Base-by-base conservation (phyloP, 1,140 invertebrate genomes). In the Hesperophylax magnus region DNA sequence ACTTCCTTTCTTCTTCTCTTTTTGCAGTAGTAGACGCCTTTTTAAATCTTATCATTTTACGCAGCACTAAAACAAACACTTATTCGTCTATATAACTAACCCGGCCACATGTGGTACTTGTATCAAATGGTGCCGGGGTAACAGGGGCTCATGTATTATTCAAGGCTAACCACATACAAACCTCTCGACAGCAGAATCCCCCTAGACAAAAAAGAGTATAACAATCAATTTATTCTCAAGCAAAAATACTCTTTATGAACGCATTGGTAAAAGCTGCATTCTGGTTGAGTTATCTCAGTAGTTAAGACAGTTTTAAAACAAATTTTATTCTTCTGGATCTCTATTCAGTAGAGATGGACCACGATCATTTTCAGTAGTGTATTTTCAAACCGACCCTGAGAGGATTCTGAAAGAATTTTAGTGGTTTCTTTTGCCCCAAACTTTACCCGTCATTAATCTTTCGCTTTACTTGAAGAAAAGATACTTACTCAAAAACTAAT, bases 21-120 rank as follows among this genome's bases (percentile, higher is more conserved):
- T 47, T 14, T 34, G 24, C 14, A 22, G 63, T n/a, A 47, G 20
- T 54, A 56, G 27, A 72, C 47, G 52, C 69, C 47, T 54, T 67
- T 72, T 72, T 54, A 56, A 72, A 72, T 72, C 69, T 72, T 52
- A 72, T 72, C 69, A 72, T 72, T 72, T 53, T 72, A 72, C 47
- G 69, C n/a, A n/a, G 39, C 20, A 53, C 11, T 54, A 53, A 72
- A 72, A 53, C 69, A 72, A 72, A 72, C 69, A 72, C 53, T 72
- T 72, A 72, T 72, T 15, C 69, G 47, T 54, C 39, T 72, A 72
- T 54, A 24, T 54, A 54, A 53, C 20, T 56, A 54, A 7, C 69
- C n/a, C 18, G 31, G 56, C 39, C 69, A 53, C 69, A 53, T n/a
- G 69, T 72, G 18, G 47, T 27, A n/a, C 63, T 61, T 14, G 67